Conservation (phyloP, 2,888 invertebrate species). For the Leucoptera coffeella region DNA sequence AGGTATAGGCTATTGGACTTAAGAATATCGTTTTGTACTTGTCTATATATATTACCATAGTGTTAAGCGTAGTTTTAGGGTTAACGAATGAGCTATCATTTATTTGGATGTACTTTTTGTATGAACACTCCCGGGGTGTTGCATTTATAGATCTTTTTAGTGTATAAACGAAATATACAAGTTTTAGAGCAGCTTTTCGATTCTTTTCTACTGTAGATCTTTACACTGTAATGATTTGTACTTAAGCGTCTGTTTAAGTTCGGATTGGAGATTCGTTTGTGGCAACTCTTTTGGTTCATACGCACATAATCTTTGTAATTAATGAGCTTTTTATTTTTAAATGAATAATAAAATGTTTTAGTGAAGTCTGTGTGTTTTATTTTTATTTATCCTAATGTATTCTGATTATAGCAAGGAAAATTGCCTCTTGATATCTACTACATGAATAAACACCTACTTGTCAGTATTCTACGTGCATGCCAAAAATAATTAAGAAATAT, state of each 20-base stretch:
- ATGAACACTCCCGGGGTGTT: conserved; percentile 45
- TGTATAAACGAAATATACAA: too few relatives aligned
- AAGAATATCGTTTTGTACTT: conserved; percentile 51
- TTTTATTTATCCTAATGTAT: too few relatives aligned
- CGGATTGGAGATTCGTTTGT: conserved; percentile 17
- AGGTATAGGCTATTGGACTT: conserved; percentile 47
- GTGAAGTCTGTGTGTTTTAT: conserved; percentile 14
- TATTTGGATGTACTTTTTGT: conserved; percentile 45
- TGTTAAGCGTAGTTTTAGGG: conserved; percentile 21
- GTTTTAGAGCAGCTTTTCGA: too few relatives aligned
- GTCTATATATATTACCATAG: conserved; percentile 50
- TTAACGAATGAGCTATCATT: conserved; percentile 20
- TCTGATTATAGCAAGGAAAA: too few relatives aligned
- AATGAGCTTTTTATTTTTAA: conserved; percentile 31
- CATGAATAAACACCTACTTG: too few relatives aligned
- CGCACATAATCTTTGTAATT: conserved; percentile 20
- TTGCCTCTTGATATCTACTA: too few relatives aligned
- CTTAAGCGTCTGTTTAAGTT: conserved; percentile 13
- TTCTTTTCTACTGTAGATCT: conserved; percentile 27
- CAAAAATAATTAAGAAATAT: too few relatives aligned
- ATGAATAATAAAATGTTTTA: conserved; percentile 39
- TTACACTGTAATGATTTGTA: conserved; percentile 21
- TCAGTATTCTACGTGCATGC: too few relatives aligned
- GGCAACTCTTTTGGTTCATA: conserved; percentile 18
- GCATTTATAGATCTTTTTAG: conserved; percentile 52